These are phyloP conservation scores for Sorex araneus DNA, from an alignment of 2,113 vertebrate genomes.

Conservation along the genomic window DNA sequence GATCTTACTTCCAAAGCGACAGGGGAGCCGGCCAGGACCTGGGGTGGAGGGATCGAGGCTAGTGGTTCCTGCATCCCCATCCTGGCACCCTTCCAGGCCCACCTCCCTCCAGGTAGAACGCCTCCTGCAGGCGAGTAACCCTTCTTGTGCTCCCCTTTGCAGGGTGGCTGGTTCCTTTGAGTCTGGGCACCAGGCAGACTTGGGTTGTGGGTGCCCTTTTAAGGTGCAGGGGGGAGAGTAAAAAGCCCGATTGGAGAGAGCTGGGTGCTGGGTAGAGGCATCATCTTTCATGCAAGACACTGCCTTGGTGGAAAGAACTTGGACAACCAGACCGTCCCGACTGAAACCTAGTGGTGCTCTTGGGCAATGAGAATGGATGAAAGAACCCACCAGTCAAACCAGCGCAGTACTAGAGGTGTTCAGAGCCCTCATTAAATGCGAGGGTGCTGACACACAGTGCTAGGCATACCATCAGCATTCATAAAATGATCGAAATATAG, in stretches of 20 bases:
- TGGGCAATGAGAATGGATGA: not conserved
- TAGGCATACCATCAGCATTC: not conserved
- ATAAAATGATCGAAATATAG: not conserved
- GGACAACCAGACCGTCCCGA: not conserved
- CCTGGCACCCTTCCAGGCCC: not conserved
- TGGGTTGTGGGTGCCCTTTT: not conserved
- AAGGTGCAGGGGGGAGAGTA: not conserved
- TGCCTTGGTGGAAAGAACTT: slow-evolving; percentile 30
- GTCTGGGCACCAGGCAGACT: not conserved
- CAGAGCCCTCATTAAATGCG: slow-evolving; percentile 1
- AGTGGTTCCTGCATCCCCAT: no score
- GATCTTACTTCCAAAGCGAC: not conserved
- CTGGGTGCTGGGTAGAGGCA: rapidly evolving
- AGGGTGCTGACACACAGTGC: not conserved
- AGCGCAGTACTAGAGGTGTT: not conserved
- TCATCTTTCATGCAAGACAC: not conserved
- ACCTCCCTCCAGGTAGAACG: rapidly evolving
- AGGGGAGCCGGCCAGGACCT: not conserved
- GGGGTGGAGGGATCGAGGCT: not conserved
- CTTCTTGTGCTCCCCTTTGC: not conserved
- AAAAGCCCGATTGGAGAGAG: not conserved
- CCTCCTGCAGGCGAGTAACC: not conserved
- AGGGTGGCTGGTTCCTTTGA: not conserved
- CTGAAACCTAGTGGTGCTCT: not conserved
- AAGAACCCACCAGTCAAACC: not conserved